Evolutionary conservation across 2,113 vertebrate genomes (phyloP).

Genomic region (Nothocercus julius): DNA sequence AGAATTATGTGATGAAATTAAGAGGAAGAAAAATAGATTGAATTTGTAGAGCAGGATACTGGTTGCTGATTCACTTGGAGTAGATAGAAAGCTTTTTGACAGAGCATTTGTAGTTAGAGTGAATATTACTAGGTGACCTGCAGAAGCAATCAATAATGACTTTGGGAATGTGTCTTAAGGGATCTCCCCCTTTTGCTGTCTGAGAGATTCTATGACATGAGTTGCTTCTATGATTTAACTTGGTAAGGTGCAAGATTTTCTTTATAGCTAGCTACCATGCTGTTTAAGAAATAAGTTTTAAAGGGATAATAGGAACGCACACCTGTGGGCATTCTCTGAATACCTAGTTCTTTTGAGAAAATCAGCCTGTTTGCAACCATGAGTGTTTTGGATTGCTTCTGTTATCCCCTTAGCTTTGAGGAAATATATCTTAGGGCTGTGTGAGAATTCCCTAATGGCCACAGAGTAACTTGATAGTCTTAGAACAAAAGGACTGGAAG

Average conservation of each 20-base stretch:
- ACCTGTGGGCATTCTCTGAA: neutral
- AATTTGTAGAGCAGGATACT: neutral
- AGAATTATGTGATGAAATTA: neutral
- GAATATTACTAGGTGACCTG: neutral
- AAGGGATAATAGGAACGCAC: neutral
- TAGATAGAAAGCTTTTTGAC: neutral
- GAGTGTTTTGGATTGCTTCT: neutral
- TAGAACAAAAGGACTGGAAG: accelerated
- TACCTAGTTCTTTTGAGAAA: neutral
- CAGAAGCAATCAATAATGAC: neutral
- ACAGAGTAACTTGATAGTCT: neutral
- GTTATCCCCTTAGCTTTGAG: neutral
- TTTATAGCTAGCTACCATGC: neutral
- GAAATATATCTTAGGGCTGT: neutral
- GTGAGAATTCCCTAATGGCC: neutral
- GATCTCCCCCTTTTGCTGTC: neutral
- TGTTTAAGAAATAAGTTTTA: neutral
- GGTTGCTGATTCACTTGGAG: neutral
- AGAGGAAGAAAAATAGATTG: neutral
- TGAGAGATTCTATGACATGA: neutral
- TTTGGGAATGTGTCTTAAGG: neutral
- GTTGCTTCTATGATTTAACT: neutral
- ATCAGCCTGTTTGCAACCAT: neutral
- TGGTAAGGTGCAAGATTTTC: neutral
- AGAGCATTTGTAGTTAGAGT: neutral